Conservation (phyloP, 2,797 vertebrate species). For the Pseudocheirus occidentalis region DNA sequence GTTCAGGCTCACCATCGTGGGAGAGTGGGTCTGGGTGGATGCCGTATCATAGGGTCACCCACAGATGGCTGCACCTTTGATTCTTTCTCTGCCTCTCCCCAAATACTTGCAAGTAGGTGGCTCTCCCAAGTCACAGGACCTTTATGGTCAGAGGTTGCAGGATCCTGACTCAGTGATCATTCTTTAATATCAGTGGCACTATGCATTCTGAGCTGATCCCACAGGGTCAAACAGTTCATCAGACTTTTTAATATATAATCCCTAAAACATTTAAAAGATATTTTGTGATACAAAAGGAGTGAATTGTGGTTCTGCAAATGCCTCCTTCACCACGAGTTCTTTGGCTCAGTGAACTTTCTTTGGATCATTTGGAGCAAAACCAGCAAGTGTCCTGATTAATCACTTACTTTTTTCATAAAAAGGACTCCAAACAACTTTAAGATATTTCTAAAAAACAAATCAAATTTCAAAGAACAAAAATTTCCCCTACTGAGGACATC, state of each 20-base stretch:
- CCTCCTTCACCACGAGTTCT: slow-evolving; percentile 27
- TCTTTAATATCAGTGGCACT: background rate
- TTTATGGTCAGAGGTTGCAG: background rate
- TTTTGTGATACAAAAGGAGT: slow-evolving; percentile 41
- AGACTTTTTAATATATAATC: slow-evolving; percentile 57
- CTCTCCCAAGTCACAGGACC: background rate
- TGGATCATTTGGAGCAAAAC: slow-evolving; percentile 32
- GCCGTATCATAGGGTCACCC: background rate
- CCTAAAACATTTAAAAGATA: slow-evolving; percentile 62
- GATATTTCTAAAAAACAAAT: slow-evolving; percentile 41
- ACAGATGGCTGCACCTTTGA: background rate
- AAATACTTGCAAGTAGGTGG: background rate
- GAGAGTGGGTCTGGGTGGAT: background rate
- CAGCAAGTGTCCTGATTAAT: slow-evolving; percentile 27
- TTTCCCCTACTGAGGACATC: slow-evolving; percentile 50
- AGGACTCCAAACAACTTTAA: slow-evolving; percentile 51
- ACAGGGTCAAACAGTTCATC: slow-evolving; percentile 57
- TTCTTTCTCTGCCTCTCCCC: background rate
- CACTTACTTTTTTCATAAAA: background rate
- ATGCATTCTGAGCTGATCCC: slow-evolving; percentile 62
- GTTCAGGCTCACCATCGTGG: background rate
- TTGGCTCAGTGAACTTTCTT: slow-evolving; percentile 43
- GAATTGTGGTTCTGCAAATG: slow-evolving; percentile 25
- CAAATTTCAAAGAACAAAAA: slow-evolving; percentile 42
- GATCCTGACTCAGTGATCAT: background rate